Evolutionary conservation across 2,888 invertebrate species (phyloP), one percentile per base, ranked within the genome.

Genomic region (Diabrotica balteata): DNA sequence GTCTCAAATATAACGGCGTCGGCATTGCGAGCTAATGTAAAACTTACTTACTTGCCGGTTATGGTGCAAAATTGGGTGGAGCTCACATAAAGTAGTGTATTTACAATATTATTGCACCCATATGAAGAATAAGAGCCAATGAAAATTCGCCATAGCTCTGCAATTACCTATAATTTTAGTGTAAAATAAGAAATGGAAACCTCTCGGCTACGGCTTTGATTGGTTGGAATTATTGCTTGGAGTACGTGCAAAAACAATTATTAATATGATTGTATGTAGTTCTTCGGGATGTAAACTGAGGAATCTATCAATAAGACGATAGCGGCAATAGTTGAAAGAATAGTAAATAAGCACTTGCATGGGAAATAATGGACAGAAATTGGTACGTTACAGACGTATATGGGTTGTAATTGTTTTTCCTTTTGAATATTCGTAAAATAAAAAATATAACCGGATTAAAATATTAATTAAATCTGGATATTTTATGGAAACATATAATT

Each of bases 31-130:
- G 51, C 64, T 64, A 64, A 64, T 58, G 58, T 64, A 52, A 59
- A 64, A 64, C 58, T 45, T 64, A 64, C 45, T 17, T 45, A 58
- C 64, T 51, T 10, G 58, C 58, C 32, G 52, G 58, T 64, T 64
- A 64, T 64, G 64, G 58, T 52, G 45, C 45, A 58, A 58, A 59
- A 44, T 64, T 51, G 64, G 59, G 52, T 59, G 64, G 64, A 58
- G 64, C 64, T 46, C 58, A 46, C 32, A 64, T 54, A 58, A 64
- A 64, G 46, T 59, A 58, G 64, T 64, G 64, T 64, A 64, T 64
- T 64, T 64, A 64, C 64, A 52, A 45, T 64, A 64, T 64, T 64
- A 64, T 58, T 64, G 64, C 64, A 64, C 64, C 64, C 58, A 64
- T 64, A 64, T 64, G 58, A 58, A 64, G 9, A 58, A 51, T 51